Evolutionary conservation across 2,888 invertebrate species (phyloP).

Genomic region (Aspidiotus rigidus): DNA sequence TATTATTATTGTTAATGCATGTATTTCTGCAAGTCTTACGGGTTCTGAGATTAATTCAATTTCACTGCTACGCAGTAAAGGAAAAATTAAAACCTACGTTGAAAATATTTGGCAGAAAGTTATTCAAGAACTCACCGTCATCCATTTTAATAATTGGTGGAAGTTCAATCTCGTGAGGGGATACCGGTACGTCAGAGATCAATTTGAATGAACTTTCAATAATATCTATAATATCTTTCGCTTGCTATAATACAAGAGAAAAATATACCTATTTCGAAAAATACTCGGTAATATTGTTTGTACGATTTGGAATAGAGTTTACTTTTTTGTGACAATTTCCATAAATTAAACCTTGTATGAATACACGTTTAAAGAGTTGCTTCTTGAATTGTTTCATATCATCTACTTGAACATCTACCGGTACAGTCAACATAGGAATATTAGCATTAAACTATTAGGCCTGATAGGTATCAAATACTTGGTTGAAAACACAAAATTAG

Average conservation of each 20-base stretch:
- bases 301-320: slow-evolving; percentile 30
- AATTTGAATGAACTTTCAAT: slow-evolving; percentile 50
- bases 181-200: slow-evolving; percentile 50
- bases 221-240: slow-evolving; percentile 58
- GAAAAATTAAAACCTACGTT: no score
- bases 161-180: slow-evolving; percentile 66
- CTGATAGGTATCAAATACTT: not conserved
- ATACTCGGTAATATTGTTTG: not conserved
- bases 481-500: slow-evolving; percentile 8
- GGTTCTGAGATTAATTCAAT: no score
- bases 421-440: not conserved
- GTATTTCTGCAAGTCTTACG: no score
- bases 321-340: slow-evolving; percentile 70
- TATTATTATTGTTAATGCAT: not conserved
- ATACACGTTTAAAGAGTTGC: slow-evolving; percentile 69
- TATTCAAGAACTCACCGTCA: slow-evolving; percentile 51
- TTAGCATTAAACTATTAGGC: not conserved
- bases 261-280: slow-evolving; percentile 2
- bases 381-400: slow-evolving; percentile 67
- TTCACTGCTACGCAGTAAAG: no score
- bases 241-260: slow-evolving; percentile 46
- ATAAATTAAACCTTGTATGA: slow-evolving; percentile 80
- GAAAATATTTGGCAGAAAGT: no score
- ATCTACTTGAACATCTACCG: slow-evolving; percentile 71
- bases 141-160: slow-evolving; percentile 80